Conservation (phyloP, 2,113 vertebrate species). For the Columba janthina region DNA sequence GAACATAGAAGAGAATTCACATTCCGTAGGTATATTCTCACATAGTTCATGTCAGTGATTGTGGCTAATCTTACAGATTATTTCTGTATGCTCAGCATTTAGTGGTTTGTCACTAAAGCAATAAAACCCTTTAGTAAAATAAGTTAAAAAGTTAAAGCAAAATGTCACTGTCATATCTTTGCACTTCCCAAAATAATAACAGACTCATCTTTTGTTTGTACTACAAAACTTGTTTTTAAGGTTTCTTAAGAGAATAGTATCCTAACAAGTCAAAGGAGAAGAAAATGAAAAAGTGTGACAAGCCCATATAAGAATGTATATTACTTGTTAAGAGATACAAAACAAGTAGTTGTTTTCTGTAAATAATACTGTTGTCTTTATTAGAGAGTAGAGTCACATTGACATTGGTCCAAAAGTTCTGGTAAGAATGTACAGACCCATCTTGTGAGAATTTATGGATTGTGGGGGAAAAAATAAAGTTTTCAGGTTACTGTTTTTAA, state of each 20-base stretch:
- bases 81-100: not conserved
- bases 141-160: not conserved
- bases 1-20: not conserved
- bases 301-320: accelerated
- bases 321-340: not conserved
- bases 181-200: not conserved
- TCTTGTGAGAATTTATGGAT: not conserved
- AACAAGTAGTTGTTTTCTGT: not conserved
- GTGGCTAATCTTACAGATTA: not conserved
- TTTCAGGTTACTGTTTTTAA: not conserved
- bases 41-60: not conserved
- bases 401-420: not conserved
- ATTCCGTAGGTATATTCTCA: not conserved
- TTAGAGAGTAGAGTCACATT: not conserved
- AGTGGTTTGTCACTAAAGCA: not conserved
- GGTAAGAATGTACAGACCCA: not conserved
- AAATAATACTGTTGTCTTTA: not conserved
- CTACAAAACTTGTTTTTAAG: not conserved
- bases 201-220: not conserved
- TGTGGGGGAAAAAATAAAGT: too few species aligned
- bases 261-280: not conserved
- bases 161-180: not conserved
- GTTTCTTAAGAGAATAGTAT: not conserved
- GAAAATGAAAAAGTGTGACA: not conserved
- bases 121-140: not conserved